phyloP scores from a whole-genome alignment of 2,888 invertebrate genomes.

The Callosobruchus maculatus region DNA sequence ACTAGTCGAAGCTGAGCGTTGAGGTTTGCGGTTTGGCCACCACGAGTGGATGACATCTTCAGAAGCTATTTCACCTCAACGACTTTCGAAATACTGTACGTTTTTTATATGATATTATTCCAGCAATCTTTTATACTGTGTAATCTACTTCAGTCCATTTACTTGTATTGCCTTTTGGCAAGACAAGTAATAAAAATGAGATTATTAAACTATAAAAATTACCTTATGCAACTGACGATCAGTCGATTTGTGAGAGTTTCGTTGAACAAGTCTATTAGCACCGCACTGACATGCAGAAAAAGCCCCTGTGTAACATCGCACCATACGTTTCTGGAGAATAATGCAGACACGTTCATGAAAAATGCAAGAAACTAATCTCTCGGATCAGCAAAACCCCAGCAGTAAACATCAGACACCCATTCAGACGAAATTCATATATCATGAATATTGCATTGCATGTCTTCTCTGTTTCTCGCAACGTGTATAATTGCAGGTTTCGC shows the following conservation, averaged over 20 bases:
- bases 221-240: background rate
- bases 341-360: background rate
- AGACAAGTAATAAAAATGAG: too few relatives aligned
- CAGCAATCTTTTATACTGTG: too few relatives aligned
- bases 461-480: conserved; percentile 25
- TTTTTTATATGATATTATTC: too few relatives aligned
- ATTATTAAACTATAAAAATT: too few relatives aligned
- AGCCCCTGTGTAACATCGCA: background rate
- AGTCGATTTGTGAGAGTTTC: background rate
- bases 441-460: conserved; percentile 17
- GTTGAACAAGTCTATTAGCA: background rate
- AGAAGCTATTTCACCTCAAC: too few relatives aligned
- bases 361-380: background rate
- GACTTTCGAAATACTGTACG: too few relatives aligned
- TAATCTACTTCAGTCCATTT: too few relatives aligned
- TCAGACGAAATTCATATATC: conserved; percentile 37
- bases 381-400: background rate
- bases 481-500: conserved; percentile 35
- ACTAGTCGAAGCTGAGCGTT: too few relatives aligned
- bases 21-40: too few relatives aligned
- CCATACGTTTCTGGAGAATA: background rate
- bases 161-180: too few relatives aligned
- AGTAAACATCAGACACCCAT: conserved; percentile 24
- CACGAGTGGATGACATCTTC: too few relatives aligned
- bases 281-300: background rate